Base-by-base conservation (phyloP, 2,888 invertebrate species). In the Stegana nigrithorax region DNA sequence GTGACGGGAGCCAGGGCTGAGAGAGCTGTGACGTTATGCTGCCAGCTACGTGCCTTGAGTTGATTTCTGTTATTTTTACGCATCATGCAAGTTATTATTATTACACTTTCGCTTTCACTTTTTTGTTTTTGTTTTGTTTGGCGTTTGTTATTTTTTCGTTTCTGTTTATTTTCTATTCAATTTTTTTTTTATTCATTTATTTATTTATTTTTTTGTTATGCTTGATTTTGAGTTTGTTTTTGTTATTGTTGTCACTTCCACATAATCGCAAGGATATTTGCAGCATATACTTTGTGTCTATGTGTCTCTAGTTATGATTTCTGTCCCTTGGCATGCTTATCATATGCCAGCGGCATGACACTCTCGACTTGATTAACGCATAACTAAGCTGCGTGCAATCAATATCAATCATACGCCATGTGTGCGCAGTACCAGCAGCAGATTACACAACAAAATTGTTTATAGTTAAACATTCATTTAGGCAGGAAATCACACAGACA, bases 21-120 rank as follows among this genome's bases (percentile, higher is more conserved):
- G 23, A 39, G 60, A 29, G 27, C 57, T 58, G 45, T 47, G 39
- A 6, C 39, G 5, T 14, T 45, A 14, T 42, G 45, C 59, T 50
- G 68, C 67, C 7, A 60, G 63, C 68, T 76, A 78, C 75, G 78
- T 75, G 75, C 75, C 70, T 62, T 53, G 53, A 76, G 75, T 77
- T 78, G 71, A 78, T 76, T 75, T 75, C 69, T 78, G 77, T 76
- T 75, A 76, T 75, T 69, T 75, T 72, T 71, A 76, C 74, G 74
- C 75, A 67, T 63, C 67, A 73, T 73, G 65, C 76, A 65, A 78
- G 71, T 75, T 75, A 78, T 75, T 78, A 75, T 75, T 76, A 76
- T 45, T 19, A 45, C 45, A 21, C 21, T 45, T 45, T 45, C 45
- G 17, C 17, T 39, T 39, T 39, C 14, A 14, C n/a, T 2, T n/a